Evolutionary conservation across 2,797 vertebrate genomes (phyloP).

Genomic region (Neosilurus hyrtlii): DNA sequence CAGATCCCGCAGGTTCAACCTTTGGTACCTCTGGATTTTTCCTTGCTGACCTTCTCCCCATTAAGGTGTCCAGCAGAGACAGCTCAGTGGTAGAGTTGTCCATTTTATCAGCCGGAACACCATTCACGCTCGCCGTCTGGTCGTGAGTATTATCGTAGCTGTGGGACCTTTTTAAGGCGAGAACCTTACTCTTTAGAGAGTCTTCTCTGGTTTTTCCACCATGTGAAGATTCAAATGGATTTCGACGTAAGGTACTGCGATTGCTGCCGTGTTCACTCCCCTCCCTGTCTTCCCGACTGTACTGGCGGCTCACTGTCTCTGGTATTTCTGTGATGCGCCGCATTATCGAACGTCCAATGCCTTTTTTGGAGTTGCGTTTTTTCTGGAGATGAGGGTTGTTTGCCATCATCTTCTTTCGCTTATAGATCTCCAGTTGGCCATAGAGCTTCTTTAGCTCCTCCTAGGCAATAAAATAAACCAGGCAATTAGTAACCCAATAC

Average conservation of each 20-base stretch:
- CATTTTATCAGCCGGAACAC: slow-evolving; percentile 76
- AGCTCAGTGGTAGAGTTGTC: slow-evolving; percentile 77
- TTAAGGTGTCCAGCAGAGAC: slow-evolving; percentile 81
- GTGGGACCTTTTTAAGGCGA: slow-evolving; percentile 89
- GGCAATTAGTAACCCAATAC: not conserved
- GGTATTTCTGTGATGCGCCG: slow-evolving; percentile 96
- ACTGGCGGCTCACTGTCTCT: slow-evolving; percentile 90
- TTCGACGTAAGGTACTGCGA: slow-evolving; percentile 79
- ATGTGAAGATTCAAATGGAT: slow-evolving; percentile 77
- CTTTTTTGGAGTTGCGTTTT: slow-evolving; percentile 98
- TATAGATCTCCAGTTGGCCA: slow-evolving; percentile 93
- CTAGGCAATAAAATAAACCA: slow-evolving; percentile 62
- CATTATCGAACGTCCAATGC: slow-evolving; percentile 93
- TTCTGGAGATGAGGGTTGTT: slow-evolving; percentile 99
- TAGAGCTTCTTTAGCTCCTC: slow-evolving; percentile 98
- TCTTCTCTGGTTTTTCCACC: slow-evolving; percentile 82
- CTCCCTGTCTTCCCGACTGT: slow-evolving; percentile 89
- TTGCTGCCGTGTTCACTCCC: slow-evolving; percentile 78
- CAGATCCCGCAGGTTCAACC: slow-evolving; percentile 79
- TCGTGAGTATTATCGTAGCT: slow-evolving; percentile 93
- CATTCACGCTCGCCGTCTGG: slow-evolving; percentile 76
- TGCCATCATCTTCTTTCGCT: slow-evolving; percentile 97
- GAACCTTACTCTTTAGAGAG: slow-evolving; percentile 83
- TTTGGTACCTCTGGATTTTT: slow-evolving; percentile 75
- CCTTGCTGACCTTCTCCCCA: slow-evolving; percentile 76